Conservation (phyloP, 2,797 vertebrate species). For the Lithobates pipiens region DNA sequence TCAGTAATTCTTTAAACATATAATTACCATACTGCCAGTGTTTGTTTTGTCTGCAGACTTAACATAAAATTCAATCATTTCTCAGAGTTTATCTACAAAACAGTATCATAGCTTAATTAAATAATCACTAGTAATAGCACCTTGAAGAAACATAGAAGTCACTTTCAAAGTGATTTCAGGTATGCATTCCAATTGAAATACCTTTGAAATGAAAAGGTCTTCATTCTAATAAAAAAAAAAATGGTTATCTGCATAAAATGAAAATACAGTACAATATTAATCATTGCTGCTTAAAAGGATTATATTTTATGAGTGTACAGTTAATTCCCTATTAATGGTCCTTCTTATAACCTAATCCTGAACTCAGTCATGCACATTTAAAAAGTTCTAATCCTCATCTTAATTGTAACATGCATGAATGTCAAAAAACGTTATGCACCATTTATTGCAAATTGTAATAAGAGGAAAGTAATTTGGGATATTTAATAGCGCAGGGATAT, state of each 20-base stretch:
- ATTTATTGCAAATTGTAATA: slow-evolving; percentile 40
- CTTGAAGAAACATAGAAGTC: neutral
- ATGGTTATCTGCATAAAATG: slow-evolving; percentile 37
- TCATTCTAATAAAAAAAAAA: slow-evolving; percentile 6
- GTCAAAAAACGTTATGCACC: slow-evolving; percentile 43
- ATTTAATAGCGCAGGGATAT: neutral
- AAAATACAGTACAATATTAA: slow-evolving; percentile 34
- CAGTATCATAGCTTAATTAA: neutral
- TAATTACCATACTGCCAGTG: too few species aligned
- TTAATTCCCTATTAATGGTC: slow-evolving; percentile 48
- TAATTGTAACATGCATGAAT: slow-evolving; percentile 46
- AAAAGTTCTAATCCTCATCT: slow-evolving; percentile 41
- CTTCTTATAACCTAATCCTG: slow-evolving; percentile 40
- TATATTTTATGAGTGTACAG: slow-evolving; percentile 45
- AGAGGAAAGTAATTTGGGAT: neutral
- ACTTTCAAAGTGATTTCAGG: neutral
- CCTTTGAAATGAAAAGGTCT: neutral
- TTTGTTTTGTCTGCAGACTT: too few species aligned
- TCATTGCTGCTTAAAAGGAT: slow-evolving; percentile 46
- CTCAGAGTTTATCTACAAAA: neutral
- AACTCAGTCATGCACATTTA: slow-evolving; percentile 51
- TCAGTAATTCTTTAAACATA: too few species aligned
- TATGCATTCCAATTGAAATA: slow-evolving; percentile 16
- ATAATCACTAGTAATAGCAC: neutral
- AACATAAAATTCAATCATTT: neutral